phyloP scores from a whole-genome alignment of 2,888 invertebrate genomes.

The Drosophila gaucha region DNA sequence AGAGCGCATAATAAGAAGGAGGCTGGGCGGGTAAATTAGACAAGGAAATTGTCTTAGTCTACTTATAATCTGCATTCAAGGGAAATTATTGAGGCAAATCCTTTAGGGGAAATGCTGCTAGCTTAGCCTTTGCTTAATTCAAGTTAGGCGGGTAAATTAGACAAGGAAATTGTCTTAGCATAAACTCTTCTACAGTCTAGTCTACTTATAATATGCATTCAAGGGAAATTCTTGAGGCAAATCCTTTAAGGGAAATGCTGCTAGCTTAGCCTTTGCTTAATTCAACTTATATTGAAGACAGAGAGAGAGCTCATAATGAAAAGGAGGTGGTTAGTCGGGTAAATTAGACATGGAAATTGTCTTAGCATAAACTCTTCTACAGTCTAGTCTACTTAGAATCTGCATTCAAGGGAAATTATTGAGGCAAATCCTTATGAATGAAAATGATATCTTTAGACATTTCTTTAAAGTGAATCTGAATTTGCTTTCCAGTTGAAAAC shows the following conservation, averaged over 20 bases:
- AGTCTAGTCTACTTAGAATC: background rate
- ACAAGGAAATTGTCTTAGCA: background rate
- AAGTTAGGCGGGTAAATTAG: constrained; percentile 2
- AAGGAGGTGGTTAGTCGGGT: background rate
- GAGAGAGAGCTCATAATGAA: background rate
- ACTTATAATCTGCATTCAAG: too few relatives aligned
- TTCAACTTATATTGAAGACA: too few relatives aligned
- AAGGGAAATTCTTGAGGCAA: too few relatives aligned
- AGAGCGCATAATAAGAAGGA: background rate
- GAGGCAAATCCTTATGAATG: too few relatives aligned
- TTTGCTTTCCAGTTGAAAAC: background rate
- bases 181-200: background rate
- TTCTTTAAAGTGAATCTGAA: too few relatives aligned
- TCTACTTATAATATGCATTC: too few relatives aligned
- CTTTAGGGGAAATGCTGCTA: background rate
- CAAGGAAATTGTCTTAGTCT: background rate
- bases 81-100: too few relatives aligned
- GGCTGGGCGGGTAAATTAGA: background rate
- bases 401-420: too few relatives aligned
- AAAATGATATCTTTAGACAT: too few relatives aligned
- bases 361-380: background rate
- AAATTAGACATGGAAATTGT: constrained; percentile 1
- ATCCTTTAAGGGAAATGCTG: background rate
- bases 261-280: background rate
- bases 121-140: background rate